phyloP scores from a whole-genome alignment of 2,888 invertebrate genomes.

The Apeira syringaria region DNA sequence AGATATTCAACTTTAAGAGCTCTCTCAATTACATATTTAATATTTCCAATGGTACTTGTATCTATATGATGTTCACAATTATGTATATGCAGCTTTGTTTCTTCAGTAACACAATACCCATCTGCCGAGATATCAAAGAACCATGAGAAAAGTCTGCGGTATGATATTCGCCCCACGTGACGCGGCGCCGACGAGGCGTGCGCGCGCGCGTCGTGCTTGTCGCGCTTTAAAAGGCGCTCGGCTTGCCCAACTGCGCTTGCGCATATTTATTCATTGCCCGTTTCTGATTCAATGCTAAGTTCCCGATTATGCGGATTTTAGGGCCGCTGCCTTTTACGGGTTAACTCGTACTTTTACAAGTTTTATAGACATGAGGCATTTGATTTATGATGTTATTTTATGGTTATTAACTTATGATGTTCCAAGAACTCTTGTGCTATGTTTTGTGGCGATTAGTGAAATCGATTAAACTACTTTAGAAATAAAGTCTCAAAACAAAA shows the following conservation, averaged over 20 bases:
- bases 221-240: constrained; percentile 59
- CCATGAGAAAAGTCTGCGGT: constrained; percentile 25
- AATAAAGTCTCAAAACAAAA: too few relatives aligned
- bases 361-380: constrained; percentile 16
- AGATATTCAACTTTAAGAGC: too few relatives aligned
- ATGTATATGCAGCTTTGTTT: too few relatives aligned
- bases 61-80: too few relatives aligned
- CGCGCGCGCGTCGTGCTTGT: constrained; percentile 48
- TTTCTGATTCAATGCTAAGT: constrained; percentile 55
- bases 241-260: constrained; percentile 38
- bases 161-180: constrained; percentile 53
- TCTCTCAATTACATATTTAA: too few relatives aligned
- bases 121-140: constrained; percentile 19
- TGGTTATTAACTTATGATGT: too few relatives aligned
- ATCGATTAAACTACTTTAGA: too few relatives aligned
- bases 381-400: constrained; percentile 20
- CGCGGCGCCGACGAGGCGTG: constrained; percentile 42
- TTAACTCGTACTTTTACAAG: constrained; percentile 30
- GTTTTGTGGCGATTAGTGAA: too few relatives aligned
- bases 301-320: constrained; percentile 48
- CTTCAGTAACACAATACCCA: background rate
- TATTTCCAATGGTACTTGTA: too few relatives aligned
- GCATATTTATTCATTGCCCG: constrained; percentile 65
- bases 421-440: too few relatives aligned
- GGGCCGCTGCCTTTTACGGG: constrained; percentile 40